phyloP scores from a whole-genome alignment of 1,140 invertebrate genomes.

The Pararge aegeria region DNA sequence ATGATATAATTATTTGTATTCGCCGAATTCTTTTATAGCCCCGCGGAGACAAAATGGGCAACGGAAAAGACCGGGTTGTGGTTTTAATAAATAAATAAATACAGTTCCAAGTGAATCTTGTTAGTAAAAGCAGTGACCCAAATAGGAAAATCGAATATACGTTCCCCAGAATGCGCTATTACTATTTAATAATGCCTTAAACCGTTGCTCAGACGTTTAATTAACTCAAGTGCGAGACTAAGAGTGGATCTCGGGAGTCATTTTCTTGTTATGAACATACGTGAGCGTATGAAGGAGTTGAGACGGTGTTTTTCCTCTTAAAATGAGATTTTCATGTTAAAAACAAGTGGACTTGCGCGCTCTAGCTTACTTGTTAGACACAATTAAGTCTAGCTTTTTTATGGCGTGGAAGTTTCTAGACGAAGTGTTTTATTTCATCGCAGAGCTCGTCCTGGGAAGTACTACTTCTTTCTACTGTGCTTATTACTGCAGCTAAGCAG shows the following conservation, averaged over 20 bases:
- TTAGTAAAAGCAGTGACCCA: conserved; percentile 8
- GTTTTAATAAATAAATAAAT: not conserved
- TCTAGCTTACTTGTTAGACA: conserved; percentile 7
- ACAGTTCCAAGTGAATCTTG: not conserved
- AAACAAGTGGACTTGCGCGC: conserved; percentile 3
- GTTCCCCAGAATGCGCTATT: not conserved
- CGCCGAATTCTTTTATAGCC: too few species aligned
- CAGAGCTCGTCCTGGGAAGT: too few species aligned
- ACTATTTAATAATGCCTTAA: conserved; percentile 21
- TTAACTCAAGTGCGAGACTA: conserved; percentile 40
- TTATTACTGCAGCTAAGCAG: too few species aligned
- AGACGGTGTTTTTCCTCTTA: conserved; percentile 16
- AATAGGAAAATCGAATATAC: conserved; percentile 15
- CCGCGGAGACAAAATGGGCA: too few species aligned
- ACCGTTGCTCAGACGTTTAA: conserved; percentile 40
- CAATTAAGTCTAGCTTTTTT: conserved; percentile 13
- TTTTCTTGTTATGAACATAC: conserved; percentile 41
- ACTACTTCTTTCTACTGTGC: too few species aligned
- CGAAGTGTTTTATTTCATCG: too few species aligned
- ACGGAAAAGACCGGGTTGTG: too few species aligned
- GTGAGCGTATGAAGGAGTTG: conserved; percentile 40
- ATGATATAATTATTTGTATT: too few species aligned
- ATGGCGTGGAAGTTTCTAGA: not conserved
- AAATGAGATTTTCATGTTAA: conserved; percentile 26
- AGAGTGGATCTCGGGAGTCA: conserved; percentile 29